These are phyloP conservation scores for Nebria brevicollis DNA, from an alignment of 2,888 invertebrate species.

Conservation along the genomic window DNA sequence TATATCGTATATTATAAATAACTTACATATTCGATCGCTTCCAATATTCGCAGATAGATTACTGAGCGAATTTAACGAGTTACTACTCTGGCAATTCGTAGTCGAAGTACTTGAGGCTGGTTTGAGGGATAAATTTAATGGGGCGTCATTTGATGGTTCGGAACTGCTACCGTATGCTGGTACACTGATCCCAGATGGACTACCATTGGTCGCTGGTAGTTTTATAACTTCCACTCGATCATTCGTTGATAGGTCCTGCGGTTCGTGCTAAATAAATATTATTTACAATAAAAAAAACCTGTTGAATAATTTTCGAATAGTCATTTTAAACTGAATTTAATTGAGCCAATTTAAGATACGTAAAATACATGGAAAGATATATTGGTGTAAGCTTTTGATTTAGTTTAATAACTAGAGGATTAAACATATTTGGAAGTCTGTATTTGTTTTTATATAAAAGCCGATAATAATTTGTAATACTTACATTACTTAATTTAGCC, in stretches of 20 bases:
- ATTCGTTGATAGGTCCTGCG: constrained; percentile 55
- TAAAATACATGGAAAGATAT: too few relatives aligned
- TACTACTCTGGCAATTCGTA: constrained; percentile 56
- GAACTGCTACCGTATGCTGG: constrained; percentile 56
- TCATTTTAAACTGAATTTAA: too few relatives aligned
- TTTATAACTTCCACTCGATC: constrained; percentile 87
- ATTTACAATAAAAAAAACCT: too few relatives aligned
- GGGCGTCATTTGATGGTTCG: constrained; percentile 75
- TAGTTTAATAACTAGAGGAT: too few relatives aligned
- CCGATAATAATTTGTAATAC: constrained; percentile 29
- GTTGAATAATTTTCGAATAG: too few relatives aligned
- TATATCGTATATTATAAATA: neutral
- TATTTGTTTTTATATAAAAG: too few relatives aligned
- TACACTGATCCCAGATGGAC: constrained; percentile 58
- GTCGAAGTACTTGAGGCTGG: constrained; percentile 63
- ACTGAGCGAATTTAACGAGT: constrained; percentile 69
- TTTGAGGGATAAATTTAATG: constrained; percentile 85
- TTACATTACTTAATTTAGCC: constrained; percentile 59
- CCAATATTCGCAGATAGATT: constrained; percentile 66
- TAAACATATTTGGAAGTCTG: too few relatives aligned
- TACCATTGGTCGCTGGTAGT: constrained; percentile 73
- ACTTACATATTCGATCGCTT: constrained; percentile 68
- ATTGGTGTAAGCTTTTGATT: too few relatives aligned
- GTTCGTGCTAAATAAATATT: constrained; percentile 24
- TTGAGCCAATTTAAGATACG: too few relatives aligned